Evolutionary conservation across 2,797 vertebrate species (phyloP), one percentile per base, ranked within the genome.

Genomic region (Oreonectes daqikongensis): DNA sequence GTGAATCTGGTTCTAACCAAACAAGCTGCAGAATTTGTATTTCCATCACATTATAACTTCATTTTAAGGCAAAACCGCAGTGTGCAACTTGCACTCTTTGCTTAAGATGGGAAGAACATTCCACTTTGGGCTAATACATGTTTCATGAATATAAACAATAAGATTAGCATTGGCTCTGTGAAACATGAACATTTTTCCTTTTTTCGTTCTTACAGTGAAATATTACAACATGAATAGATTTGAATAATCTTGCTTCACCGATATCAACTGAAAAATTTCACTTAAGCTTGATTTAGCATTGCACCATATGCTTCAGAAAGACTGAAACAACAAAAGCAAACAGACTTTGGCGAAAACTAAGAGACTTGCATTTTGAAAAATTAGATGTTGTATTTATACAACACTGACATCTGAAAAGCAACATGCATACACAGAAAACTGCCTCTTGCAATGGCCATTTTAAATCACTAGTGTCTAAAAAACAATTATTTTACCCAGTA

Each of bases 401-500:
- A 57, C 12, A 12, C 38, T 71, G 67, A 17, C 20, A 75, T 65
- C 64, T 22, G 67, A 28, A 75, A 69, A 64, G n/a, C 44, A 72
- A 63, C 32, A 18, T 2, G 22, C 40, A 63, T 46, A 7, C 57
- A 20, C 35, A 35, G 60, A 78, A 84, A 68, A 69, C 55, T 59
- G 46, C 38, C 30, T 70, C 69, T 72, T 72, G 72, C 28, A 53
- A 70, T 69, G 55, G 52, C 14, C 69, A 69, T 79, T 78, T 15
- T 57, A 77, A 80, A 82, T 82, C 78, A 80, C 48, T 82, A 78
- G 73, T 59, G 63, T 71, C 66, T 80, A 48, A 77, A 83, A 84
- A 83, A 79, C 61, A 52, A n/a, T 73, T 24, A 26, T 82, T 35
- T 67, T 75, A 64, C 50, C 67, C 64, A 79, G 72, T 82, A 76